Conservation (phyloP, 92 coral and sea anemone species). For the Diadumene lineata region DNA sequence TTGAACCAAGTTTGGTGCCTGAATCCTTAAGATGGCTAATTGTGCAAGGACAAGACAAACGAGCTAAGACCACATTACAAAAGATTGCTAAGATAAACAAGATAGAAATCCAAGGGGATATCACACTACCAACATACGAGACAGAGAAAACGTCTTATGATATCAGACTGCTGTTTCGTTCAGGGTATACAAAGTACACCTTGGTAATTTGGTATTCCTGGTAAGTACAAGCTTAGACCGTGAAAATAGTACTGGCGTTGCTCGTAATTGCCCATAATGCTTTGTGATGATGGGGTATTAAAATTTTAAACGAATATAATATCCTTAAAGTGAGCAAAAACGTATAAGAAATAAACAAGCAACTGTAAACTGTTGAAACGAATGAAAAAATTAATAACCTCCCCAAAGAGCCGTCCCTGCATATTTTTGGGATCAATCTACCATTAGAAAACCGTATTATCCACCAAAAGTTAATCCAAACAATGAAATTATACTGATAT, state of each 20-base stretch:
- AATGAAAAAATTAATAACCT: too few relatives aligned
- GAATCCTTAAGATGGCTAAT: conserved; percentile 53
- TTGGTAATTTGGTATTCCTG: conserved; percentile 50
- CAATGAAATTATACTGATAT: too few relatives aligned
- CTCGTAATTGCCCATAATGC: too few relatives aligned
- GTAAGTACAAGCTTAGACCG: conserved; percentile 32
- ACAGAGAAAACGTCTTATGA: conserved; percentile 35
- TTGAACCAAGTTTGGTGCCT: conserved; percentile 34
- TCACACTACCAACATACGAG: conserved; percentile 22
- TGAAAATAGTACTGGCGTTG: too few relatives aligned
- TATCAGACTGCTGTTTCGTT: conserved; percentile 41
- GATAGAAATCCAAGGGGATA: conserved; percentile 29
- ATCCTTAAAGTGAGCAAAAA: neutral
- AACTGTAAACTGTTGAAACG: too few relatives aligned
- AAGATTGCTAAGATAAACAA: conserved; percentile 42
- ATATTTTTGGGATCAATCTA: too few relatives aligned
- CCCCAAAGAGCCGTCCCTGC: too few relatives aligned
- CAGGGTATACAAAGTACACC: conserved; percentile 38
- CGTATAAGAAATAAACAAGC: neutral
- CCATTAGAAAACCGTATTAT: too few relatives aligned
- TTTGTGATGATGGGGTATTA: too few relatives aligned
- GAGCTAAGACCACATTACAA: conserved; percentile 24
- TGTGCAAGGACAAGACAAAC: conserved; percentile 30
- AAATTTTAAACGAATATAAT: too few relatives aligned
- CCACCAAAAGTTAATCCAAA: too few relatives aligned